Evolutionary conservation across 30 jellyfish, hydroid and myxozoan genomes (phyloP).

Genomic region (Turritopsis dohrnii): DNA sequence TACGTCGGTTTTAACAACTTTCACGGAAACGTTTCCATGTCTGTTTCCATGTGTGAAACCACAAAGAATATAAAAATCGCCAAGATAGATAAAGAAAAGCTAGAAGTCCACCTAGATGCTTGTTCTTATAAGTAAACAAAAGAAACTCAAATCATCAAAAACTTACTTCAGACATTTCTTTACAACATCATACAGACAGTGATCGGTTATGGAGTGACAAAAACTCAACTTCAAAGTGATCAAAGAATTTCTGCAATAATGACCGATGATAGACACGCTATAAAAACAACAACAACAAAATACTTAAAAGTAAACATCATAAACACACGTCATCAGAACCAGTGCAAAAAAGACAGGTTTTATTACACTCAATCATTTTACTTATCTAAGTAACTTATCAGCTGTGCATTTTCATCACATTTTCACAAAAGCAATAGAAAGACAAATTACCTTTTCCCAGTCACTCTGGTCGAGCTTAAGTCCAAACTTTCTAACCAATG

Average conservation of each 20-base stretch:
- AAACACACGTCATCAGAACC: background rate
- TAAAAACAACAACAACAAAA: slow-evolving; percentile 2
- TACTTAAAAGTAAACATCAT: background rate
- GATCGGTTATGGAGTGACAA: slow-evolving; percentile 56
- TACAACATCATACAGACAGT: slow-evolving; percentile 50
- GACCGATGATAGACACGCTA: slow-evolving; percentile 69
- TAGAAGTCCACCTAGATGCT: no score
- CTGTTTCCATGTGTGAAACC: no score
- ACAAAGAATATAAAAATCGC: background rate
- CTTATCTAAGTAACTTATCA: no score
- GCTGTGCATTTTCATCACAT: background rate
- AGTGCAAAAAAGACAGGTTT: background rate
- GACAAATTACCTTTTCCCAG: slow-evolving; percentile 57
- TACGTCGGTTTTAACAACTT: no score
- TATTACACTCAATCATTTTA: no score
- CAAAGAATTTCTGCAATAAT: slow-evolving; percentile 52
- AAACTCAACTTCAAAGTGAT: slow-evolving; percentile 72
- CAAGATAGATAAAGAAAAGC: no score
- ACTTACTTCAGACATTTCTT: slow-evolving; percentile 58
- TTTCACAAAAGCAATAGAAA: background rate
- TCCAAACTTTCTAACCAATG: slow-evolving; percentile 51
- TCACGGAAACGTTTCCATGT: no score
- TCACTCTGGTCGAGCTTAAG: slow-evolving; percentile 78
- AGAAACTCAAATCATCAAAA: background rate
- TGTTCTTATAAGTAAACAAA: background rate